These are phyloP conservation scores for Synchiropus splendidus DNA, from an alignment of 2,113 vertebrate species.

Conservation along the genomic window DNA sequence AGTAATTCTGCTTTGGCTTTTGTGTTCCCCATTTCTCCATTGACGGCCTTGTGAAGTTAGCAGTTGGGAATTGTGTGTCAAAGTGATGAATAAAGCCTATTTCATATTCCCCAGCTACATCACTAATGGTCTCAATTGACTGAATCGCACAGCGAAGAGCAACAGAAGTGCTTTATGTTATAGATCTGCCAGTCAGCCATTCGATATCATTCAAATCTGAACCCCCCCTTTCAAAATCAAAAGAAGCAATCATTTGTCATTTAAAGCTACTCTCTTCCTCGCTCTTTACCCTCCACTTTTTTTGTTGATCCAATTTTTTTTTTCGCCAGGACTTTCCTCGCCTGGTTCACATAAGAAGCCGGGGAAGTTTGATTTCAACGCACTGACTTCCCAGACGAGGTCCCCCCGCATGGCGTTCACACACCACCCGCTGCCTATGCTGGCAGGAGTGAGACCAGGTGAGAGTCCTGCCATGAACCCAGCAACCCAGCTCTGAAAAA, in stretches of 20 bases:
- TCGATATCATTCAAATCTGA: constrained; percentile 13
- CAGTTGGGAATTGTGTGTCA: too few relatives aligned
- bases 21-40: constrained; percentile 22
- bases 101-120: too few relatives aligned
- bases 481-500: constrained; percentile 49
- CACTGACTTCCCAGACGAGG: constrained; percentile 86
- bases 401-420: constrained; percentile 95
- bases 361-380: constrained; percentile 93
- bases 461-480: constrained; percentile 69
- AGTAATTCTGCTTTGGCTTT: constrained; percentile 31
- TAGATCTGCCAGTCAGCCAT: too few relatives aligned
- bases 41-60: constrained; percentile 23
- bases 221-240: constrained; percentile 28
- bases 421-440: constrained; percentile 94
- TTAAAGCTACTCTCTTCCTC: constrained; percentile 61
- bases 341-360: constrained; percentile 96
- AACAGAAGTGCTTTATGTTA: too few relatives aligned
- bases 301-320: constrained; percentile 52
- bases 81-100: too few relatives aligned
- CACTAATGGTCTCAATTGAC: too few relatives aligned
- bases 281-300: constrained; percentile 42
- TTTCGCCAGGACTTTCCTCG: constrained; percentile 77
- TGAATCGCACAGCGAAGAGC: too few relatives aligned
- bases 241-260: constrained; percentile 53
- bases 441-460: constrained; percentile 97